phyloP scores from a whole-genome alignment of 2,888 invertebrate genomes.

The Luperina testacea region DNA sequence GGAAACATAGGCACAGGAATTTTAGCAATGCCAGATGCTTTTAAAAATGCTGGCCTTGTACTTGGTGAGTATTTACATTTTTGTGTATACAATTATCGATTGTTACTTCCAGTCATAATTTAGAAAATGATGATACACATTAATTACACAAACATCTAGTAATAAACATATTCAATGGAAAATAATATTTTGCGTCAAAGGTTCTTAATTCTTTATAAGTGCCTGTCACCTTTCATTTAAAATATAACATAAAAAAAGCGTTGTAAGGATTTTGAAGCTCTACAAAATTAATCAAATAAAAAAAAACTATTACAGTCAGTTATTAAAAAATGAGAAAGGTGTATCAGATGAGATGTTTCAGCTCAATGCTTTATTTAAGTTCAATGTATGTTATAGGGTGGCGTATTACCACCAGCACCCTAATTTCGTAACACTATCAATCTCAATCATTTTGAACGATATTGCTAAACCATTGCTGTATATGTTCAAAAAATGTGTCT shows the following conservation, averaged over 20 bases:
- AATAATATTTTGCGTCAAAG: not conserved
- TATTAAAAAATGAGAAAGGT: not conserved
- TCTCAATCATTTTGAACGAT: too few species aligned
- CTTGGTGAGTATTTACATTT: conserved; percentile 90
- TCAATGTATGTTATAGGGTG: not conserved
- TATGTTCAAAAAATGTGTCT: too few species aligned
- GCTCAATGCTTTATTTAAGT: not conserved
- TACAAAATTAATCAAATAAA: not conserved
- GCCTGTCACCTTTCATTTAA: not conserved
- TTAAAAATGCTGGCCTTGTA: conserved; percentile 96
- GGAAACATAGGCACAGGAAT: conserved; percentile 97
- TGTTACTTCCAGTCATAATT: not conserved
- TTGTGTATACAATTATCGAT: conserved; percentile 37
- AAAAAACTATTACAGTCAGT: not conserved
- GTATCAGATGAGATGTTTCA: not conserved
- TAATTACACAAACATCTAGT: not conserved
- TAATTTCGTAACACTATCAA: too few species aligned
- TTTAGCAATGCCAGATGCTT: conserved; percentile 98
- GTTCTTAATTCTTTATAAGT: not conserved
- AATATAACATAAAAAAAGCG: not conserved
- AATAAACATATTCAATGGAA: not conserved
- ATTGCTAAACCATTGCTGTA: too few species aligned
- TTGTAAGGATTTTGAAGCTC: not conserved
- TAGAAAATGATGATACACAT: not conserved
- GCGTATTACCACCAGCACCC: not conserved